A percentile compares a stretch with the other conserved stretches of the same genome.
These are phyloP conservation scores for Amblyornis subalaris DNA, from an alignment of 2,113 vertebrate species.

Conservation along the genomic window DNA sequence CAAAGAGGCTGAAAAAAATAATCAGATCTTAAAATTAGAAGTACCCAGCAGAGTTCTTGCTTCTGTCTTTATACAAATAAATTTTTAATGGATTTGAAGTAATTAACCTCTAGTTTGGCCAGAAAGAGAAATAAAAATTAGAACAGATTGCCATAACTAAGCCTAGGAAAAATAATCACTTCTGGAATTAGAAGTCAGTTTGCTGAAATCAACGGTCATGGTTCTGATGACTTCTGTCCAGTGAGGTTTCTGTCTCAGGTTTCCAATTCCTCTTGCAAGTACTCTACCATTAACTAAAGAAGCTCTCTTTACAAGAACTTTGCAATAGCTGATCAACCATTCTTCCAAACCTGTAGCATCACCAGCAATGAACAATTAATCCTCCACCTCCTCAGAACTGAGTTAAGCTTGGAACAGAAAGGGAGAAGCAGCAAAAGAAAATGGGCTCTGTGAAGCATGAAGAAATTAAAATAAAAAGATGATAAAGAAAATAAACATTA, in stretches of 20 bases:
- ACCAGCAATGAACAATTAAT: constrained; percentile 55
- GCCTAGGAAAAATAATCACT: background rate
- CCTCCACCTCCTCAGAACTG: background rate
- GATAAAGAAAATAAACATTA: constrained; percentile 53
- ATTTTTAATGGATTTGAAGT: background rate
- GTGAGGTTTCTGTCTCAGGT: background rate
- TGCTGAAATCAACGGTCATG: background rate
- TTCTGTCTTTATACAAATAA: background rate
- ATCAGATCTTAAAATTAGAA: background rate
- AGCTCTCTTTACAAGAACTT: constrained; percentile 4
- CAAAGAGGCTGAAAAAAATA: background rate
- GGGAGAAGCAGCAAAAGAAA: constrained; percentile 29
- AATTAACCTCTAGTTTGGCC: background rate
- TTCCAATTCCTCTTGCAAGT: background rate
- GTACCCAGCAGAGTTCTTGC: background rate
- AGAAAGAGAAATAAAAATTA: constrained; percentile 9
- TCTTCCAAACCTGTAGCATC: constrained; percentile 35
- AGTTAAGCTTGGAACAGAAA: constrained; percentile 26
- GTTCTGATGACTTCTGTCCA: background rate
- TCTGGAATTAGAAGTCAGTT: background rate
- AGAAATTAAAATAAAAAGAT: constrained; percentile 57
- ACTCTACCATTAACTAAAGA: background rate
- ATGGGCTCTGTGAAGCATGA: constrained; percentile 47
- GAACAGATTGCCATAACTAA: background rate
- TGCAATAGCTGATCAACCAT: background rate